Base-by-base conservation (phyloP, 2,888 invertebrate species). In the Drosophila setosimentum region DNA sequence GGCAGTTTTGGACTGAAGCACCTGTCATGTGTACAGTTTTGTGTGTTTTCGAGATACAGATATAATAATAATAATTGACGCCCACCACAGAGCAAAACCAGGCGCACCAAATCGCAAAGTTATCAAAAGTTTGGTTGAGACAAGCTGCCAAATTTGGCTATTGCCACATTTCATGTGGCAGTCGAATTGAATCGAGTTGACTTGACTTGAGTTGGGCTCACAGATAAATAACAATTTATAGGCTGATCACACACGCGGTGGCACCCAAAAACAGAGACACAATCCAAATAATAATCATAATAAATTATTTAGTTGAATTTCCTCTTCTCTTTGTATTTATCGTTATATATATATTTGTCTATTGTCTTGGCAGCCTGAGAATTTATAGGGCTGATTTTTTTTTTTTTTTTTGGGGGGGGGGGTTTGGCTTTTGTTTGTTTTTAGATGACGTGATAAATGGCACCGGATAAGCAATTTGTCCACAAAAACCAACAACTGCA, bases 121-220 rank as follows among this genome's bases (percentile, higher is more conserved):
- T 48, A 49, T 51, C 59, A 51, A 55, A 24, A 40, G 54, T 70
- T 81, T 81, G 84, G 81, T 48, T 49, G 30, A 57, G 54, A 75
- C 89, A 54, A 76, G 89, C 61, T 85, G 69, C 84, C 87, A 68
- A 73, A 70, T 68, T 81, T 71, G 87, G 89, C 30, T 51, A 83
- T 55, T 76, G 57, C 89, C 63, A 76, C 84, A 89, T 78, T 71
- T 80, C 78, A 69, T 73, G 79, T 50, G 72, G 53, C 66, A 63
- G 45, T 64, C 59, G 50, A 37, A 18, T 21, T 13, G 45, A 3
- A 13, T 45, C 42, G 21, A 45, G 6, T 42, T 21, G 21, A 21
- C 3, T 24, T 16, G 16, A 45, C 3, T 24, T 16, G 16, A 45
- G 21, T 45, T 45, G 45, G 13, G 49, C 40, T 62, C 33, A 27